A percentile compares a stretch with the other conserved stretches of the same genome.
Conservation (phyloP, 2,888 invertebrate species). For the Lumbricus terrestris region DNA sequence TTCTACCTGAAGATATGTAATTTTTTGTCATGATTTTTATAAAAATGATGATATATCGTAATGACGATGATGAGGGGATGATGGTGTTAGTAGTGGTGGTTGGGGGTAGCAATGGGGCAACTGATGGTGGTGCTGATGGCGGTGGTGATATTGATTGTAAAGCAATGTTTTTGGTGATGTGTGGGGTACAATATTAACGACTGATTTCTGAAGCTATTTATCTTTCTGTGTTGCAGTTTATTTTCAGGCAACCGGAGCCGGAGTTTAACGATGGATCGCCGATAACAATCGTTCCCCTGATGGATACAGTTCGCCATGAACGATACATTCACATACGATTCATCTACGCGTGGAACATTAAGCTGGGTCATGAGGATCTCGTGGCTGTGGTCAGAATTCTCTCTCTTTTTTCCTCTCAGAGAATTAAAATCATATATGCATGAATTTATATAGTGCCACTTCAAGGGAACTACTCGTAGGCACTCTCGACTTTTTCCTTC, state of each 20-base stretch:
- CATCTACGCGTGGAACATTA: constrained; percentile 55
- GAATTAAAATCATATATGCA: no score
- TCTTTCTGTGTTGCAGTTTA: constrained; percentile 41
- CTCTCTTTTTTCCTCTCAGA: no score
- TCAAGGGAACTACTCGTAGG: no score
- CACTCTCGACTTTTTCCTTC: no score
- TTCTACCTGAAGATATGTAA: neutral
- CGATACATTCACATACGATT: constrained; percentile 50
- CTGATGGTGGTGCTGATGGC: neutral
- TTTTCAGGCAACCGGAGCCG: constrained; percentile 45
- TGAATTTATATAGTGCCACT: no score
- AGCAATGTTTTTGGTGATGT: neutral
- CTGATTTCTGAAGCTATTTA: neutral
- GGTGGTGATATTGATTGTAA: neutral
- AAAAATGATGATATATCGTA: no score
- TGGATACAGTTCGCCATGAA: constrained; percentile 49
- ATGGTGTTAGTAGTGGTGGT: no score
- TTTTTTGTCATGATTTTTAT: no score
- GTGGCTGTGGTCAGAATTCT: constrained; percentile 49
- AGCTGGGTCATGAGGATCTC: constrained; percentile 51
- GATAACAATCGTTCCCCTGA: constrained; percentile 50
- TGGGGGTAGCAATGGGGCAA: no score
- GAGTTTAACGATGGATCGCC: constrained; percentile 48
- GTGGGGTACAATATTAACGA: neutral
- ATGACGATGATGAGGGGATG: no score